Evolutionary conservation across 2,113 vertebrate species (phyloP), one percentile per base, ranked within the genome.

Genomic region (Lepisosteus oculatus): DNA sequence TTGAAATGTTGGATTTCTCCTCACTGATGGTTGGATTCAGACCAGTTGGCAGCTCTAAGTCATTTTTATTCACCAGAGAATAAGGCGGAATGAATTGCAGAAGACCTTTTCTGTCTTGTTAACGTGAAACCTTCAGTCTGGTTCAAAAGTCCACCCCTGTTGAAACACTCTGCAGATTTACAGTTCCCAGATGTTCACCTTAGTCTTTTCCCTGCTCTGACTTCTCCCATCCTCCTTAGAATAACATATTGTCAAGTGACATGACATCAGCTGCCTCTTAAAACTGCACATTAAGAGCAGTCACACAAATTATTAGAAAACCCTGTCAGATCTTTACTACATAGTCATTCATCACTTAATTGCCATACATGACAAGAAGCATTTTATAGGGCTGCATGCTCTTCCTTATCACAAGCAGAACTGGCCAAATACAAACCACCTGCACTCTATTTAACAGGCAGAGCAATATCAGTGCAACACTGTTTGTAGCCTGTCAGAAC

Each of bases 331-430:
- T 70, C 43, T 74, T 65, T 66, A 42, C 55, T 72, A 13, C 54
- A 66, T 73, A 75, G 77, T 78, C 70, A 78, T 86, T 81, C 65
- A 85, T 87, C 77, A 78, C 68, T 64, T 81, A 63, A 68, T 72
- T 75, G 73, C 17, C 64, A 44, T 71, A 74, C 47, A 74, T 65
- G 67, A 76, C 63, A 72, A 72, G 59, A 72, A 85, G 73, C 66
- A 66, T 55, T 65, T 29, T 56, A 41, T 41, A 3, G 75, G 74
- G 44, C 0, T 6, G 9, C 0, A 59, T 6, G 0, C 1, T 77
- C 29, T 29, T 29, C 13, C 43, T 61, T 67, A 47, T 45, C 0
- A 11, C n/a, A 15, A 67, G 15, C 66, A 15, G 12, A 29, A 47
- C n/a, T 9, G 57, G n/a, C 29, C 55, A 57, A 3, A 71, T 17